Base-by-base conservation (phyloP, 35 echinoderm and acorn worm genomes). In the Lytechinus pictus region DNA sequence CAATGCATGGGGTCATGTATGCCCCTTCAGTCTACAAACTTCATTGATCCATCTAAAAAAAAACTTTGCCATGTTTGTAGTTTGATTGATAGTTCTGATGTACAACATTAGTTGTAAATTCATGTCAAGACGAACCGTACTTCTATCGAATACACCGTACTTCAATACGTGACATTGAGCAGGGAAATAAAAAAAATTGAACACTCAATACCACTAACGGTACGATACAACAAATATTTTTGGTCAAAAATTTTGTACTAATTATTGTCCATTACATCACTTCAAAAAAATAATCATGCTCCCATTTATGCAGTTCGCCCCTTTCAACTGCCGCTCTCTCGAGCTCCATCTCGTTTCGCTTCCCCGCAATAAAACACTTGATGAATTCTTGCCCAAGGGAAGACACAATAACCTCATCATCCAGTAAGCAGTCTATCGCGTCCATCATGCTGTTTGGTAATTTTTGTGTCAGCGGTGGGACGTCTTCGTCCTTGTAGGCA, bases 361-460 rank as follows among this genome's bases (percentile, higher is more conserved):
- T 93, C 27, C 92, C 92, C 13, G 92, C 92, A 11, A 93, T 54
- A 93, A 93, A 93, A 93, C 92, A 93, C 92, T 93, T 93, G 9
- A 93, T 93, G 54, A 93, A 93, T 19, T 93, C 92, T 33, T 54
- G 54, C n/a, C 92, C 92, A 10, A 93, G 92, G 55, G 92, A 54
- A 54, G 53, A 14, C 3, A 44, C 52, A 9, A 93, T 93, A 19
- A 93, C 92, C 53, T 93, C 92, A 57, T 93, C 92, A 27, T 54
- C 27, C 92, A 93, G 52, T 5, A 93, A 54, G 53, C 53, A 27
- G 55, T 93, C 92, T 27, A 93, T 56, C 12, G 92, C 92, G 10
- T 93, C 92, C 92, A 12, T 9, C 92, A 93, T 93, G 92, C 11
- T 93, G 54, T 93, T 93, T 1, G 92, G 92, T 24, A 93, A 28